Percentiles rank a stretch among this genome's conserved stretches.
phyloP scores from a whole-genome alignment of 92 coral and sea anemone species.

The Chrysogorgia sp. region DNA sequence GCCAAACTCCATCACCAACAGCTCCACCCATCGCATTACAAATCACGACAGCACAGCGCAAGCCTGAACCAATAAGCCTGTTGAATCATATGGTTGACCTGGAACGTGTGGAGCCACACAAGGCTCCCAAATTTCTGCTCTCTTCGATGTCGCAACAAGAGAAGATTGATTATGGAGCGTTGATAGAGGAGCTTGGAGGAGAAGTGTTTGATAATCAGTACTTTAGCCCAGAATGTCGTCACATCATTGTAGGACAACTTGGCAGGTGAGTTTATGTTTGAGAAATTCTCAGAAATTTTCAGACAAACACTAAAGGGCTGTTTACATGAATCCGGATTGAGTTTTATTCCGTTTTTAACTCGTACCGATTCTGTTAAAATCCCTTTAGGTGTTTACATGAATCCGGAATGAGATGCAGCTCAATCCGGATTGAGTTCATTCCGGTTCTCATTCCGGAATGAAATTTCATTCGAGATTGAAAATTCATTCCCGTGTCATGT shows the following conservation, averaged over 20 bases:
- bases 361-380: too few relatives aligned
- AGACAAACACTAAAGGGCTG: neutral
- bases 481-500: too few relatives aligned
- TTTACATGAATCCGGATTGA: too few relatives aligned
- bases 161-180: slow-evolving; percentile 85
- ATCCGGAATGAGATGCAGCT: too few relatives aligned
- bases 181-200: slow-evolving; percentile 92
- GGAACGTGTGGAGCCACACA: slow-evolving; percentile 41
- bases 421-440: too few relatives aligned
- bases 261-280: slow-evolving; percentile 63
- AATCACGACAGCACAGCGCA: slow-evolving; percentile 54
- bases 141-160: slow-evolving; percentile 94
- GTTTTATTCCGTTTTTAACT: neutral
- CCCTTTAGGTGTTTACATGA: too few relatives aligned
- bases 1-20: slow-evolving; percentile 79
- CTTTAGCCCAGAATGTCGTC: slow-evolving; percentile 81
- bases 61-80: slow-evolving; percentile 80
- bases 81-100: slow-evolving; percentile 58
- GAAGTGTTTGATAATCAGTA: slow-evolving; percentile 79
- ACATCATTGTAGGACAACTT: slow-evolving; percentile 86
- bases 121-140: slow-evolving; percentile 75
- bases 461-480: too few relatives aligned
- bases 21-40: slow-evolving; percentile 86
- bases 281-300: neutral
- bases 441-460: too few relatives aligned